Base-by-base conservation (phyloP, 2,888 invertebrate species). In the Synergus gifuensis region DNA sequence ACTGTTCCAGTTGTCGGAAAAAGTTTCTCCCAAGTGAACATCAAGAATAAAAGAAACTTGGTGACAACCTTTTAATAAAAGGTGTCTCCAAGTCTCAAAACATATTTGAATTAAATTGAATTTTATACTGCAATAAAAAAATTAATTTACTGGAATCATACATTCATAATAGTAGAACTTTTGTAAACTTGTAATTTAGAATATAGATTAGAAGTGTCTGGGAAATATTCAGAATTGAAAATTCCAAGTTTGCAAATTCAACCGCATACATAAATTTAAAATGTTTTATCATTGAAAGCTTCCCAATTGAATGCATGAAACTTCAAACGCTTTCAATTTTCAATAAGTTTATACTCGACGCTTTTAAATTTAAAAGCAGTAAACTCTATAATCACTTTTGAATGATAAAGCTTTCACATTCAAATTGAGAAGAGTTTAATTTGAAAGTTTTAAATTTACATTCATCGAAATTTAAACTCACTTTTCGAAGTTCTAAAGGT, bases 301-400 rank as follows among this genome's bases (percentile, higher is more conserved):
- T 66, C 18, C 11, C 5, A 42, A 22, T 44, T 66, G 16, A 44
- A 66, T 66, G 18, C 12, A 22, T 22, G 1, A 12, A 44, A 42
- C n/a, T 44, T 66, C 18, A 66, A 66, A 66, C 11, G 44, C 66
- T 66, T 44, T 18, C 66, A 66, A 12, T 66, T 66, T 66, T 44
- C 66, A 11, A 66, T 44, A 18, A 66, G 44, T 42, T 66, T 66
- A 18, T 66, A 12, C 44, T 66, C 66, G 18, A n/a, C 0, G 66
- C 42, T n/a, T 42, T 66, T 12, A 42, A 44, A 1, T 66, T 42
- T n/a, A 14, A 18, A 44, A 44, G 12, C 44, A 66, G 18, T 5
- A 42, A 42, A 66, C 40, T 66, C 36, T 66, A n/a, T n/a, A 44
- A 66, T 3, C 12, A 44, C 18, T 66, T 44, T 66, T 1, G 42